Percentiles rank a stretch among this genome's conserved stretches.
These are phyloP conservation scores for Drosophila conformis DNA, from an alignment of 2,888 invertebrate species.

Conservation along the genomic window DNA sequence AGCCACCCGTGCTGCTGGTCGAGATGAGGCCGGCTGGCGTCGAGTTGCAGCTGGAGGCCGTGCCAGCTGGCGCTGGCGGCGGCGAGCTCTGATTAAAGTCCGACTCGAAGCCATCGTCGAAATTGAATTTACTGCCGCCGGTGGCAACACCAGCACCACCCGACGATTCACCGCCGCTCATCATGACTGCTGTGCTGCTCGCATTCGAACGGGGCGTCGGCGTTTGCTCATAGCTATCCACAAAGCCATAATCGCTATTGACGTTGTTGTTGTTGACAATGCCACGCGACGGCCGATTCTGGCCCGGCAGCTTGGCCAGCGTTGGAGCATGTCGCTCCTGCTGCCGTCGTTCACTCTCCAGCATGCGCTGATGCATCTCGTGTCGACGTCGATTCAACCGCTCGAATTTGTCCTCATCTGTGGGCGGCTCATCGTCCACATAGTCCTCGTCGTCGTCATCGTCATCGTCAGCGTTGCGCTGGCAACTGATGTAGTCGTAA, in stretches of 20 bases:
- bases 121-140: slow-evolving; percentile 81
- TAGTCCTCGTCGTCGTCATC: slow-evolving; percentile 82
- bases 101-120: slow-evolving; percentile 85
- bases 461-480: slow-evolving; percentile 79
- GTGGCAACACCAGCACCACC: slow-evolving; percentile 46
- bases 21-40: slow-evolving; percentile 74
- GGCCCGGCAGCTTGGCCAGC: slow-evolving; percentile 63
- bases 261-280: slow-evolving; percentile 58
- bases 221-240: slow-evolving; percentile 83
- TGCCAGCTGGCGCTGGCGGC: slow-evolving; percentile 76
- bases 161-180: slow-evolving; percentile 73
- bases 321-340: slow-evolving; percentile 66
- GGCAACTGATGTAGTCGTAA: slow-evolving; percentile 83
- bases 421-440: slow-evolving; percentile 81
- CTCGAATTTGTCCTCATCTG: slow-evolving; percentile 84
- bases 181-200: slow-evolving; percentile 69
- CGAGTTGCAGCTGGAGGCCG: slow-evolving; percentile 82
- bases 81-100: slow-evolving; percentile 84
- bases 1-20: slow-evolving; percentile 59
- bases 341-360: slow-evolving; percentile 83
- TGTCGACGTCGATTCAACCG: slow-evolving; percentile 84
- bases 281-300: slow-evolving; percentile 49
- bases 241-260: slow-evolving; percentile 77
- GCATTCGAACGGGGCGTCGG: slow-evolving; percentile 82
- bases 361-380: slow-evolving; percentile 84